phyloP scores from a whole-genome alignment of 2,888 invertebrate species.

The Lordiphosa andalusiaca region DNA sequence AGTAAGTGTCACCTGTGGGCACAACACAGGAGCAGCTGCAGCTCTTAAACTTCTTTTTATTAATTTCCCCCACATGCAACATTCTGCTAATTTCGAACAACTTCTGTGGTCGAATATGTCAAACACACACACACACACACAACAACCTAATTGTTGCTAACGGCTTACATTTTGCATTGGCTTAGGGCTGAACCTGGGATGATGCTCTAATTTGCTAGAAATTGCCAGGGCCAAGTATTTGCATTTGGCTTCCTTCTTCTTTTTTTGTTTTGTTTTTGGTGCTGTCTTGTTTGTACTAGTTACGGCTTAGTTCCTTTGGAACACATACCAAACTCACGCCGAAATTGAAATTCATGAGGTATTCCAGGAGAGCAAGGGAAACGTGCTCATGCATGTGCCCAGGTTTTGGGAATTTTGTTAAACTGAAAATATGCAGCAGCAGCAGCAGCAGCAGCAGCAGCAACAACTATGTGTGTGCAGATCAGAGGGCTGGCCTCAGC shows the following conservation, averaged over 20 bases:
- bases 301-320: not conserved
- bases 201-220: slow-evolving; percentile 41
- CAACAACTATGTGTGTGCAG: slow-evolving; percentile 28
- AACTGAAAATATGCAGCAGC: slow-evolving; percentile 60
- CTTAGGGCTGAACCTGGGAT: slow-evolving; percentile 26
- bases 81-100: not conserved
- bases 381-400: slow-evolving; percentile 53
- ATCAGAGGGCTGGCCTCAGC: slow-evolving; percentile 21
- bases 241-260: not conserved
- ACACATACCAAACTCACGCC: not conserved
- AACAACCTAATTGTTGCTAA: slow-evolving; percentile 35
- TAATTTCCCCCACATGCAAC: no score
- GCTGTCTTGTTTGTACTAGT: slow-evolving; percentile 7
- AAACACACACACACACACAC: not conserved
- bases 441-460: slow-evolving; percentile 32
- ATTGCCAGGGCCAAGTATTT: slow-evolving; percentile 19
- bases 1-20: no score
- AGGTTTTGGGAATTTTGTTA: slow-evolving; percentile 50
- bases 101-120: slow-evolving; percentile 4
- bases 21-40: no score
- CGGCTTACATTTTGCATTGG: slow-evolving; percentile 13
- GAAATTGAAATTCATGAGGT: slow-evolving; percentile 68
- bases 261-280: no score
- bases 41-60: no score
- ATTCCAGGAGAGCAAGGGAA: slow-evolving; percentile 54